Conservation (phyloP, 2,797 vertebrate genomes). For the Poeciliopsis presidionis region DNA sequence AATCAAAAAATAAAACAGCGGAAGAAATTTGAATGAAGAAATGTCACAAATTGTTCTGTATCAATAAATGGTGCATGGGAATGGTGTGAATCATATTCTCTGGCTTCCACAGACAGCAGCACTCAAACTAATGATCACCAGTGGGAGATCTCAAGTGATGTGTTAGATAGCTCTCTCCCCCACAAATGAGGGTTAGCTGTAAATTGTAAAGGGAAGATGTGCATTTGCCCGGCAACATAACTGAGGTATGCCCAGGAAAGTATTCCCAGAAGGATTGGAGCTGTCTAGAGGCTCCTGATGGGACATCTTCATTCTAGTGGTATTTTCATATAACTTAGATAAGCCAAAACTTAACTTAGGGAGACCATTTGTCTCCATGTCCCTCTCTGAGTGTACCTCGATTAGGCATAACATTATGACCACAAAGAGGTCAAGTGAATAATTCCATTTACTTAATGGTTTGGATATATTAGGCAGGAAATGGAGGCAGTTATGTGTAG, state of each 20-base stretch:
- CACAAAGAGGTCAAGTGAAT: background rate
- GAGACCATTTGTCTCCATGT: background rate
- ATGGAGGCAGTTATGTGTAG: background rate
- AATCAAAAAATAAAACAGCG: background rate
- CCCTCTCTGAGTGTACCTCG: background rate
- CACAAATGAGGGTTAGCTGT: constrained; percentile 3
- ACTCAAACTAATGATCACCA: constrained; percentile 18
- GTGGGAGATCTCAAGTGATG: constrained; percentile 8
- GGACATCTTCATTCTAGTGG: background rate
- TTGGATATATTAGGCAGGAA: background rate
- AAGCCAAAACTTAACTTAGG: background rate
- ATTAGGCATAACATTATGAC: background rate
- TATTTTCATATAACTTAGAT: background rate
- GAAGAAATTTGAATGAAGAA: background rate
- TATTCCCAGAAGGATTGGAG: background rate
- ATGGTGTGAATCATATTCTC: background rate
- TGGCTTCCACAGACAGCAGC: constrained; percentile 10
- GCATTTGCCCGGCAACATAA: background rate
- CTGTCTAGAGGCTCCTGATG: background rate
- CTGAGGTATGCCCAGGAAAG: background rate
- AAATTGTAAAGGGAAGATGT: background rate
- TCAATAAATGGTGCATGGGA: constrained; percentile 4
- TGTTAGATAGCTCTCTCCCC: constrained; percentile 6
- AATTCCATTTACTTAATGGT: background rate
- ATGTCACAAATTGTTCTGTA: constrained; percentile 5